Percentiles rank a stretch among this genome's conserved stretches.
Evolutionary conservation across 2,113 vertebrate genomes (phyloP).

Genomic region (Pungitius pungitius): DNA sequence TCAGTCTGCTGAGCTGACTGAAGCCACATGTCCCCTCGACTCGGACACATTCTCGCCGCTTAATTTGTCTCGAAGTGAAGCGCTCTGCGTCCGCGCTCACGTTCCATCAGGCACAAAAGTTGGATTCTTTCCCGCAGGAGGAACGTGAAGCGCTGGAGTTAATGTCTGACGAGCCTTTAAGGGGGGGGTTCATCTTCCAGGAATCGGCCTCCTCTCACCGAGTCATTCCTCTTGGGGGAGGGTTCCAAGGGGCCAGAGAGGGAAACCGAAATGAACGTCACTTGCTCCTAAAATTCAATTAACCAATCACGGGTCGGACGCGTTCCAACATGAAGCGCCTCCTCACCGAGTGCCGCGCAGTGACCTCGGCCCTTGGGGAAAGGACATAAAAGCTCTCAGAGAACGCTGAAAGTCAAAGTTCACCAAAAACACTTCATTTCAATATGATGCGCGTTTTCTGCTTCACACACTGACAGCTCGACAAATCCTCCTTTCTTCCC

Average conservation of each 20-base stretch:
- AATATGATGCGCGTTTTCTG: not conserved
- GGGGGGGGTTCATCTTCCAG: not conserved
- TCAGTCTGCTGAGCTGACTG: slow-evolving; percentile 31
- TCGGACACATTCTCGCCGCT: not conserved
- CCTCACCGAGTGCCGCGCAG: not conserved
- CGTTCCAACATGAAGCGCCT: not conserved
- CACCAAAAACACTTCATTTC: not conserved
- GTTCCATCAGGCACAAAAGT: too few relatives aligned
- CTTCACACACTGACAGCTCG: slow-evolving; percentile 22
- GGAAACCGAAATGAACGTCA: not conserved
- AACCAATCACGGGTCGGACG: too few relatives aligned
- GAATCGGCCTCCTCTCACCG: not conserved
- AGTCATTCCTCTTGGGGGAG: too few relatives aligned
- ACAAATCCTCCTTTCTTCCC: slow-evolving; percentile 39
- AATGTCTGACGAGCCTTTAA: too few relatives aligned
- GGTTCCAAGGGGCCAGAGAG: not conserved
- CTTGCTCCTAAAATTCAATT: not conserved
- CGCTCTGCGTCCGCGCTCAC: too few relatives aligned
- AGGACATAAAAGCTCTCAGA: too few relatives aligned
- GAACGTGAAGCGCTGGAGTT: not conserved
- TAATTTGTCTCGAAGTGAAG: too few relatives aligned
- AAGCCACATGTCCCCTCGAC: slow-evolving; percentile 4
- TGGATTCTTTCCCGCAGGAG: too few relatives aligned
- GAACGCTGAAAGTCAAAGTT: not conserved
- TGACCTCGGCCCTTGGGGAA: not conserved